These are phyloP conservation scores for Rhagonycha lutea DNA, from an alignment of 2,888 invertebrate genomes.

Conservation along the genomic window DNA sequence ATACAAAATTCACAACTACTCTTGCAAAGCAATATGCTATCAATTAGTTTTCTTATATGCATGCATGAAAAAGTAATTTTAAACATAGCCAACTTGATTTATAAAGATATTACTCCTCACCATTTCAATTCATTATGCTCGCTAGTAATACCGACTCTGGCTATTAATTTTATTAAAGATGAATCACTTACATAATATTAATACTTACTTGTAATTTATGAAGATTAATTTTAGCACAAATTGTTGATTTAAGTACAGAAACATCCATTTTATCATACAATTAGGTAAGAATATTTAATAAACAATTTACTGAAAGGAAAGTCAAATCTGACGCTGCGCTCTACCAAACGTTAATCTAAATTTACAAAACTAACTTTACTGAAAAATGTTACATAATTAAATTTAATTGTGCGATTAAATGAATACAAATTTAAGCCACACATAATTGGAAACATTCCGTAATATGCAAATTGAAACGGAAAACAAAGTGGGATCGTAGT, in stretches of 20 bases:
- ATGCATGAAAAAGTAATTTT: conserved; percentile 21
- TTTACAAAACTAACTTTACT: background rate
- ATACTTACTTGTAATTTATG: conserved; percentile 1
- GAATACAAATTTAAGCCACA: background rate
- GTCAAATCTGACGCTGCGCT: background rate
- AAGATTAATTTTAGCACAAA: background rate
- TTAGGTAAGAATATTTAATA: background rate
- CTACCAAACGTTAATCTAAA: background rate
- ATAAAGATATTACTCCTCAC: conserved; percentile 14
- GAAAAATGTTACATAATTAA: background rate
- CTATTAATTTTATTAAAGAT: background rate
- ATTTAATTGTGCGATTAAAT: background rate
- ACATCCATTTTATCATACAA: background rate
- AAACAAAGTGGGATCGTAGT: no score
- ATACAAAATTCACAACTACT: conserved; percentile 3
- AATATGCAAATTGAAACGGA: no score
- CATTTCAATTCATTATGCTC: background rate
- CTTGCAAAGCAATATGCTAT: conserved; percentile 3
- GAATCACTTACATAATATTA: background rate
- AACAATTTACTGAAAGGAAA: background rate
- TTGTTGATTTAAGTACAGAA: background rate
- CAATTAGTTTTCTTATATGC: conserved; percentile 5
- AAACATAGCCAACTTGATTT: conserved; percentile 17
- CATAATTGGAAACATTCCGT: background rate
- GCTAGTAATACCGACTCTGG: background rate